phyloP scores from a whole-genome alignment of 2,113 vertebrate genomes.

The Melanocharis versteri region DNA sequence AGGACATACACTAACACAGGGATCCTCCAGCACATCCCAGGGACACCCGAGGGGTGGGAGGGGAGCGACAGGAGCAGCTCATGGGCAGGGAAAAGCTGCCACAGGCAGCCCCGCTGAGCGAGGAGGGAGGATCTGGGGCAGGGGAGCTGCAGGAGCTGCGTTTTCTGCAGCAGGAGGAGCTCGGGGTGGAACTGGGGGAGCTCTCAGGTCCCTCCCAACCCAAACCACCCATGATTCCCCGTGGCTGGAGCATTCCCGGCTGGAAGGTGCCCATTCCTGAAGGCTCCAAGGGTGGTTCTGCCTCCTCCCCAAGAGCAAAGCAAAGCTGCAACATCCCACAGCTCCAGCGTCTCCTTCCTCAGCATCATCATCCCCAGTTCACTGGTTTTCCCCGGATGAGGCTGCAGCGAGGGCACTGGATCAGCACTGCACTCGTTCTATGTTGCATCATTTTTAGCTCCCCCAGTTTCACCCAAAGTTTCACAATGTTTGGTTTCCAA shows the following conservation, averaged over 20 bases:
- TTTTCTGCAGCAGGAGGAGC: neutral
- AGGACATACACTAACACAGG: too few relatives aligned
- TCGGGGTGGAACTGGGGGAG: neutral
- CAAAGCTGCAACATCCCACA: neutral
- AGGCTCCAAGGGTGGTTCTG: neutral
- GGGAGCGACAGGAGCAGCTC: neutral
- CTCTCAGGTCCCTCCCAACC: neutral
- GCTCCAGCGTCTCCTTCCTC: neutral
- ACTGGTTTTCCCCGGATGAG: neutral
- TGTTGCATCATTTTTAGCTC: neutral
- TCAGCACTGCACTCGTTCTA: rapidly evolving
- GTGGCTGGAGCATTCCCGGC: neutral
- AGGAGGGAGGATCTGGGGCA: neutral
- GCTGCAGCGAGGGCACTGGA: neutral
- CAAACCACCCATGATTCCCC: neutral
- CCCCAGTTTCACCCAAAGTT: neutral
- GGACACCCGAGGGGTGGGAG: neutral
- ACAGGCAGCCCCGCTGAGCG: rapidly evolving
- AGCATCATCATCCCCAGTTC: rapidly evolving
- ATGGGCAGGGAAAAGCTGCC: rapidly evolving
- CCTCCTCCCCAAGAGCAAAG: neutral
- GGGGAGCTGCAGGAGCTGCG: neutral
- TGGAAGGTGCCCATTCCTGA: neutral
- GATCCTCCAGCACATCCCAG: neutral
- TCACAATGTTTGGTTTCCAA: neutral